These are phyloP conservation scores for Kradibia gibbosae DNA, from an alignment of 1,140 invertebrate species.

Conservation along the genomic window DNA sequence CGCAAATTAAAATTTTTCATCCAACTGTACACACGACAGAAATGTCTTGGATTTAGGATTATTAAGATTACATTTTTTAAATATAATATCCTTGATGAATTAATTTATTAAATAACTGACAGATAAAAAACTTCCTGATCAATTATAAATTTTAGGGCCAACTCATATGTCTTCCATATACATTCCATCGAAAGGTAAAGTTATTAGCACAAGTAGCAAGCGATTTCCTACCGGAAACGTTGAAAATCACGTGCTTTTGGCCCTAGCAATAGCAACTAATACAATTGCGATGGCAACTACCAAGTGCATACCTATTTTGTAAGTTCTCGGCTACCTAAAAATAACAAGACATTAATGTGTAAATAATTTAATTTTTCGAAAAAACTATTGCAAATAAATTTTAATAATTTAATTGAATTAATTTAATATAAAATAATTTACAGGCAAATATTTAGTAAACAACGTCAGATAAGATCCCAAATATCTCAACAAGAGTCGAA, in stretches of 20 bases:
- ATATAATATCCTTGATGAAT: no score
- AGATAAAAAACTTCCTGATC: no score
- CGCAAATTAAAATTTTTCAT: no score
- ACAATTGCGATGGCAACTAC: conserved; percentile 70
- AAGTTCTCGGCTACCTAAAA: conserved; percentile 46
- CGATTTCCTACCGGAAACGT: conserved; percentile 74
- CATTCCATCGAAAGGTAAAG: conserved; percentile 67
- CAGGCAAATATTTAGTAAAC: conserved; percentile 56
- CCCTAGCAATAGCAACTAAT: conserved; percentile 70
- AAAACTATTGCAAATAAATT: neutral
- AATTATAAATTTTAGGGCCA: conserved; percentile 60
- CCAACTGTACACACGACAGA: no score
- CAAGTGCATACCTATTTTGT: conserved; percentile 67
- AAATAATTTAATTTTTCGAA: neutral
- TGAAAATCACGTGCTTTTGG: conserved; percentile 70
- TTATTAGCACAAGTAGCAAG: conserved; percentile 69
- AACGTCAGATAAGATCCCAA: conserved; percentile 50
- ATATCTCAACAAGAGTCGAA: conserved; percentile 72
- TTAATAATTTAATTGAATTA: neutral
- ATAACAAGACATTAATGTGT: neutral
- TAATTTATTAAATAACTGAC: no score
- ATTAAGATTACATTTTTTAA: no score
- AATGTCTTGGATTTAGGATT: no score
- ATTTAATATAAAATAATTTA: conserved; percentile 22
- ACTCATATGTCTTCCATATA: conserved; percentile 68